These are phyloP conservation scores for Pongo pygmaeus DNA, from an alignment of 2,113 vertebrate genomes.

Conservation along the genomic window DNA sequence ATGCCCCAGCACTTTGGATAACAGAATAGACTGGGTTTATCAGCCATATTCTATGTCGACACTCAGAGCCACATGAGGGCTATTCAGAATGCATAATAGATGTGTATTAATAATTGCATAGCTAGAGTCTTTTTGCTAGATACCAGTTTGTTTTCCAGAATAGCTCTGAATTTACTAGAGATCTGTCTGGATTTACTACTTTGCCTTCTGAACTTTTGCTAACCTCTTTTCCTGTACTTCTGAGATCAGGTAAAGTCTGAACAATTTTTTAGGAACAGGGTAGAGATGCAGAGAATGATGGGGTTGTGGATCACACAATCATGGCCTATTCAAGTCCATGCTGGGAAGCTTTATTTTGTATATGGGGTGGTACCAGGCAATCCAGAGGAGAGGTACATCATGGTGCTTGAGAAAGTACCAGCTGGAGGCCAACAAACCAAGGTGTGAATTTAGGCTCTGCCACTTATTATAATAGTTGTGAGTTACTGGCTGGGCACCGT, in stretches of 20 bases:
- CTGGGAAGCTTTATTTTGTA: neutral
- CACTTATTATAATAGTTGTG: neutral
- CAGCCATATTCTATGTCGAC: neutral
- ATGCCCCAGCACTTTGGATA: neutral
- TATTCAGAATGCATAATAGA: slow-evolving; percentile 38
- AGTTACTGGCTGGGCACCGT: neutral
- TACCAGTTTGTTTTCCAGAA: slow-evolving; percentile 6
- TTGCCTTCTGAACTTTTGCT: neutral
- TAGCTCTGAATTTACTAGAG: neutral
- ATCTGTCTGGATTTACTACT: neutral
- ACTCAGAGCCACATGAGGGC: slow-evolving; percentile 18
- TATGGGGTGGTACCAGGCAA: neutral
- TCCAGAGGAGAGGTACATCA: neutral
- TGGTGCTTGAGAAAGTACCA: neutral
- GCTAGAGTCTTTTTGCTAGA: neutral
- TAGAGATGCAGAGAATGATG: neutral
- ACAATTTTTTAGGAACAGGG: neutral
- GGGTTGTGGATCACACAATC: neutral
- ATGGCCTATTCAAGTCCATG: neutral
- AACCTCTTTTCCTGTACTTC: neutral
- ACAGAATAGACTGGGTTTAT: neutral
- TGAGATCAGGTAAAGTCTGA: neutral
- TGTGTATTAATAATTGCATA: slow-evolving; percentile 40
- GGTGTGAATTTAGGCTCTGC: neutral
- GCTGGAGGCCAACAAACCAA: neutral